A percentile compares a stretch with the other conserved stretches of the same genome.
These are phyloP conservation scores for Lindbergichthys nudifrons DNA, from an alignment of 2,797 vertebrate species.

Conservation along the genomic window DNA sequence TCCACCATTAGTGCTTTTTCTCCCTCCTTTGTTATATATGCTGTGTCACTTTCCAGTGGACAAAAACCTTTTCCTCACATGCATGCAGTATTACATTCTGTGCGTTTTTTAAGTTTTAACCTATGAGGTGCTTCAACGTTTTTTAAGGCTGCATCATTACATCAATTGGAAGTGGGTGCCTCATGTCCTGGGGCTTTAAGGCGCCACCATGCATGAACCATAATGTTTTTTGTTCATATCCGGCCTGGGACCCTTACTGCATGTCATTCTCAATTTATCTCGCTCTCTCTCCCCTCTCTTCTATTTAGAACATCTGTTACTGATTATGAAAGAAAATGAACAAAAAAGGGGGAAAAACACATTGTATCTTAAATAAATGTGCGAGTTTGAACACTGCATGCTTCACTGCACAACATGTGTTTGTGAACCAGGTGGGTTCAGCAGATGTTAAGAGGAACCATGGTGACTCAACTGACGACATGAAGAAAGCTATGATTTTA, in stretches of 20 bases:
- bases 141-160: slow-evolving; percentile 38
- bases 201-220: slow-evolving; percentile 35
- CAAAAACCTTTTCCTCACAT: background rate
- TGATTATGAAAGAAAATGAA: slow-evolving; percentile 2
- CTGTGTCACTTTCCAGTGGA: slow-evolving; percentile 1
- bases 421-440: slow-evolving; percentile 24
- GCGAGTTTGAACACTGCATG: background rate
- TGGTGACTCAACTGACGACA: background rate
- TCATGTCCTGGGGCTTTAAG: slow-evolving; percentile 18
- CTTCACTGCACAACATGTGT: background rate
- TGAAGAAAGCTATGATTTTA: background rate
- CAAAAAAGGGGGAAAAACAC: background rate
- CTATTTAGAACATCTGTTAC: background rate
- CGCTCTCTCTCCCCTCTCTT: background rate
- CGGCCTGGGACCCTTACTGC: slow-evolving; percentile 10
- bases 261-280: slow-evolving; percentile 1
- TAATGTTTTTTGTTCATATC: slow-evolving; percentile 33
- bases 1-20: background rate
- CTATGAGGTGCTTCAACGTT: slow-evolving; percentile 16
- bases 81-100: slow-evolving; percentile 8
- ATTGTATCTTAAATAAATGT: background rate
- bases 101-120: slow-evolving; percentile 21
- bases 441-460: background rate
- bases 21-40: background rate
- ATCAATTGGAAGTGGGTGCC: slow-evolving; percentile 28